Conservation (phyloP, 2,888 invertebrate species). For the Keiferia lycopersicella region DNA sequence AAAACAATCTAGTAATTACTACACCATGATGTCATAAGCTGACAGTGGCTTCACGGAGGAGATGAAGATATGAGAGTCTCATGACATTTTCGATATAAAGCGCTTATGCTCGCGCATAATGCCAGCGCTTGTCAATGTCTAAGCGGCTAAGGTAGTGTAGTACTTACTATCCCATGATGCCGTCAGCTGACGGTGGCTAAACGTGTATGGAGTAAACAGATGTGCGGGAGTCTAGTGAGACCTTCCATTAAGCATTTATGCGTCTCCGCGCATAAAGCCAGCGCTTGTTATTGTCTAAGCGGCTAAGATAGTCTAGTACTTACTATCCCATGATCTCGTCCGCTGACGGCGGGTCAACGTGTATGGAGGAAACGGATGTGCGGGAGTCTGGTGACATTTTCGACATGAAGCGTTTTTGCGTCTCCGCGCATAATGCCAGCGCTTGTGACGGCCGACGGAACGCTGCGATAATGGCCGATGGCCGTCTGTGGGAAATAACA, state of each 20-base stretch:
- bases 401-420: conserved; percentile 69
- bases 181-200: conserved; percentile 64
- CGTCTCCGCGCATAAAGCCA: conserved; percentile 80
- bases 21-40: conserved; percentile 69
- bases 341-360: conserved; percentile 63
- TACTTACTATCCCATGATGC: conserved; percentile 71
- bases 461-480: conserved; percentile 84
- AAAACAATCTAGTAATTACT: conserved; percentile 55
- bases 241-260: conserved; percentile 68
- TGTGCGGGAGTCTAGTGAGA: conserved; percentile 63
- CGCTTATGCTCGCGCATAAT: conserved; percentile 76
- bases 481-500: conserved; percentile 76
- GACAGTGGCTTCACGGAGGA: conserved; percentile 66
- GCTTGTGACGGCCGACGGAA: conserved; percentile 82
- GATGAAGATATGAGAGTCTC: conserved; percentile 66
- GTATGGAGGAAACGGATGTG: conserved; percentile 63
- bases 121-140: conserved; percentile 67
- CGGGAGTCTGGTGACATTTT: conserved; percentile 67
- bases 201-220: conserved; percentile 68
- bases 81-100: conserved; percentile 67
- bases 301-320: conserved; percentile 34
- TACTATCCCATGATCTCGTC: conserved; percentile 74
- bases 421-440: conserved; percentile 80
- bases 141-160: no score
- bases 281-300: conserved; percentile 52